Evolutionary conservation across 2,888 invertebrate species (phyloP).

Genomic region (Zonitis immaculata): DNA sequence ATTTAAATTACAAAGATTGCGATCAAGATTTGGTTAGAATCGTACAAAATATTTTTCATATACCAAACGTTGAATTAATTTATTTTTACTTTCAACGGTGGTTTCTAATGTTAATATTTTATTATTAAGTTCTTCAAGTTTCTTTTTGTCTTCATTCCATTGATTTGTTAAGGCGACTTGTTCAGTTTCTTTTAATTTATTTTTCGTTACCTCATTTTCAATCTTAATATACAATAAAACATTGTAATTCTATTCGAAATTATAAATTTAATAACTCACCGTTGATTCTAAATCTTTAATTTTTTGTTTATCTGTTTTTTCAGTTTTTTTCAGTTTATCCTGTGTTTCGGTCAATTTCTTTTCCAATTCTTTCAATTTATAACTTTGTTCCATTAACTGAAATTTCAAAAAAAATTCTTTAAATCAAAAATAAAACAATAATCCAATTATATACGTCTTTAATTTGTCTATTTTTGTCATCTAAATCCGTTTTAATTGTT

Average conservation of each 20-base stretch:
- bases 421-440: background rate
- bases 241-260: no score
- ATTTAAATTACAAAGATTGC: no score
- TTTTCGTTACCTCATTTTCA: constrained; percentile 40
- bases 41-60: constrained; percentile 14
- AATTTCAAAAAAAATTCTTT: constrained; percentile 20
- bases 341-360: constrained; percentile 64
- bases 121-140: constrained; percentile 54
- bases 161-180: constrained; percentile 51
- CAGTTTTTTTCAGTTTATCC: constrained; percentile 59
- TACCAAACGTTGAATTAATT: constrained; percentile 61
- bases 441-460: constrained; percentile 53
- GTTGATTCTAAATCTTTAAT: constrained; percentile 58
- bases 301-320: constrained; percentile 58
- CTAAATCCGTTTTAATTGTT: constrained; percentile 58
- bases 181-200: constrained; percentile 46
- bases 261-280: constrained; percentile 45
- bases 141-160: constrained; percentile 52
- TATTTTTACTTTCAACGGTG: constrained; percentile 56
- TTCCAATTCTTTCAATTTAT: constrained; percentile 61
- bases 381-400: constrained; percentile 59
- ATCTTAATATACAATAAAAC: constrained; percentile 33
- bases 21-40: background rate
- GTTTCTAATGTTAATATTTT: constrained; percentile 59
- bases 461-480: constrained; percentile 56